Conservation (phyloP, 2,113 vertebrate genomes). For the Cebidichthys violaceus region DNA sequence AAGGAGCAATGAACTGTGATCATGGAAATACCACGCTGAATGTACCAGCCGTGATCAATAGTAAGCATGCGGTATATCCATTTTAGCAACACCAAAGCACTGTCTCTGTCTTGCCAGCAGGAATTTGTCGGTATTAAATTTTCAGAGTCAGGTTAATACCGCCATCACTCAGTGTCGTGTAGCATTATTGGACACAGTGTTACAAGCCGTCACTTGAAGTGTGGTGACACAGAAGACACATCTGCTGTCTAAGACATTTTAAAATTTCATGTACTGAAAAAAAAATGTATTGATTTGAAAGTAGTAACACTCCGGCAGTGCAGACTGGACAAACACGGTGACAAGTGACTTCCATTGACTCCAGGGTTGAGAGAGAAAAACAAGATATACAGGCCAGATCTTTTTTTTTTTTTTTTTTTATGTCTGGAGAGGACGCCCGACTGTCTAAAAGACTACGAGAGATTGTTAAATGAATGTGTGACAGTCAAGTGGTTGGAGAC, state of each 20-base stretch:
- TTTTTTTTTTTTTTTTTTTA: conserved; percentile 40
- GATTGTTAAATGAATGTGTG: conserved; percentile 9
- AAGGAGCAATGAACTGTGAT: conserved; percentile 69
- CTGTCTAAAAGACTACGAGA: conserved; percentile 9
- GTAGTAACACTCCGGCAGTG: conserved; percentile 40
- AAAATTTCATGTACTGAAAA: conserved; percentile 57
- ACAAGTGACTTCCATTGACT: conserved; percentile 64
- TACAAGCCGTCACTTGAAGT: conserved; percentile 23
- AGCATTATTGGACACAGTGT: conserved; percentile 37
- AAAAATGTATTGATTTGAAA: conserved; percentile 64
- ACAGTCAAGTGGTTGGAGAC: conserved; percentile 11
- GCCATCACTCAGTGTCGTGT: conserved; percentile 48
- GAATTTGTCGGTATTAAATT: conserved; percentile 37
- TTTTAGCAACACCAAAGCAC: conserved; percentile 21
- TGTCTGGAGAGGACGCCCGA: conserved; percentile 17
- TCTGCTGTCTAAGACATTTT: conserved; percentile 61
- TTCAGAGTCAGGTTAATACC: conserved; percentile 27
- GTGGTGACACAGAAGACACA: conserved; percentile 52
- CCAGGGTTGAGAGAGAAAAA: conserved; percentile 15
- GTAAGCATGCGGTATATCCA: conserved; percentile 17
- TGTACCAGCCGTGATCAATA: conserved; percentile 35
- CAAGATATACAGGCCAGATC: conserved; percentile 39
- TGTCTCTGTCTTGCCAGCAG: conserved; percentile 2
- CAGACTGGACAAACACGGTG: conserved; percentile 51
- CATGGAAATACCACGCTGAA: conserved; percentile 52